phyloP scores from a whole-genome alignment of 2,888 invertebrate genomes.

The Anoplius nigerrimus region DNA sequence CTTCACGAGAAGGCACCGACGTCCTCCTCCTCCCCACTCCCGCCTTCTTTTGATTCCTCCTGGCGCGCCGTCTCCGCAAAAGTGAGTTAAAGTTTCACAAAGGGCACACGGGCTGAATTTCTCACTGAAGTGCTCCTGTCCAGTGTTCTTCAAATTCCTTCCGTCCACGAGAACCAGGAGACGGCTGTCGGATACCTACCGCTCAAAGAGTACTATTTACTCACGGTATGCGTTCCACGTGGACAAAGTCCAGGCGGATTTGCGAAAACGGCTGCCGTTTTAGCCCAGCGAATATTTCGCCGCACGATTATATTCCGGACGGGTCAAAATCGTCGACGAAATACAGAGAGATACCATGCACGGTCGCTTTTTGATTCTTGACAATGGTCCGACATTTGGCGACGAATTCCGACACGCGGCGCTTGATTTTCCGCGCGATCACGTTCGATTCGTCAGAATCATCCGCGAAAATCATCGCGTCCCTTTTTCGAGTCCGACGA shows the following conservation, averaged over 20 bases:
- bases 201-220: constrained; percentile 49
- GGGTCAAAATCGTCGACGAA: no score
- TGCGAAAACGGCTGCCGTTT: neutral
- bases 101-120: constrained; percentile 48
- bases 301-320: no score
- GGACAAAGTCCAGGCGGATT: constrained; percentile 21
- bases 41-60: constrained; percentile 48
- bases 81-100: constrained; percentile 57
- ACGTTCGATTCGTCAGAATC: no score
- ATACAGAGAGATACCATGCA: no score
- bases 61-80: constrained; percentile 41
- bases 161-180: constrained; percentile 16
- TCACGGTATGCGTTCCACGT: constrained; percentile 28
- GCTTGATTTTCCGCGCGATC: no score
- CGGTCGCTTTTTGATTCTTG: no score
- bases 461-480: no score
- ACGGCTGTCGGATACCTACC: constrained; percentile 35
- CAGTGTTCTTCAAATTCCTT: constrained; percentile 47
- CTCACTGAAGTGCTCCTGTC: constrained; percentile 40
- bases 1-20: neutral
- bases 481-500: no score
- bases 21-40: neutral
- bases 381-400: no score
- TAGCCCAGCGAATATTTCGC: neutral
- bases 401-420: no score